Percentiles rank a stretch among this genome's conserved stretches.
Evolutionary conservation across 2,113 vertebrate genomes (phyloP).

Genomic region (Oenanthe melanoleuca): DNA sequence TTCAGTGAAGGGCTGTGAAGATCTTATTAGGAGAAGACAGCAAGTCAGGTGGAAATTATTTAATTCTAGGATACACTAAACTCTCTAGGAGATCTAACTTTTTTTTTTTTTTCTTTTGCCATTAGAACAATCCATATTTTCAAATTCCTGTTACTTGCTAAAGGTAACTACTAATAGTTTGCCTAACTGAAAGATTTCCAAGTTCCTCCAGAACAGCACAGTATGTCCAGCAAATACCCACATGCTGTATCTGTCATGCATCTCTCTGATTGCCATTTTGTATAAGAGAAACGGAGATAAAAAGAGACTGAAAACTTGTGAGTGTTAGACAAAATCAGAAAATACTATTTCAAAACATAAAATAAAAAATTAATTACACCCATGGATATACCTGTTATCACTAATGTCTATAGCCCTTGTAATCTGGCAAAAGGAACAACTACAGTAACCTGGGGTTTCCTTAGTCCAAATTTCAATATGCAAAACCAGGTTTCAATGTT

Average conservation of each 20-base stretch:
- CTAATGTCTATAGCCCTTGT: neutral
- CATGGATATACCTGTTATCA: neutral
- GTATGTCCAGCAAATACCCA: neutral
- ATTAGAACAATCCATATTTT: neutral
- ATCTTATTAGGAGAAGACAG: neutral
- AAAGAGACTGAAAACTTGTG: neutral
- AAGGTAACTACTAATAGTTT: neutral
- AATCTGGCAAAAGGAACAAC: neutral
- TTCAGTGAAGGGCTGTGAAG: neutral
- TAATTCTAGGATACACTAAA: neutral
- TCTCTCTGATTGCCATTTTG: neutral
- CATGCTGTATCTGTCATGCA: neutral
- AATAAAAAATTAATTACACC: neutral
- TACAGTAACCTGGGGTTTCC: neutral
- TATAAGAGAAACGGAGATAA: neutral
- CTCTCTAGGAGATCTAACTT: neutral
- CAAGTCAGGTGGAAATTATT: neutral
- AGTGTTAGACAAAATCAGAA: neutral
- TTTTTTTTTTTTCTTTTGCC: neutral
- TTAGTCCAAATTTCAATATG: neutral
- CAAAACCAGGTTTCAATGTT: neutral
- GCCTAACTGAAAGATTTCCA: neutral
- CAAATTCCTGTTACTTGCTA: neutral
- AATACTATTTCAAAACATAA: neutral
- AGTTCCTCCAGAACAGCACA: neutral